These are phyloP conservation scores for Temnothorax nylanderi DNA, from an alignment of 1,140 invertebrate species.

Conservation along the genomic window DNA sequence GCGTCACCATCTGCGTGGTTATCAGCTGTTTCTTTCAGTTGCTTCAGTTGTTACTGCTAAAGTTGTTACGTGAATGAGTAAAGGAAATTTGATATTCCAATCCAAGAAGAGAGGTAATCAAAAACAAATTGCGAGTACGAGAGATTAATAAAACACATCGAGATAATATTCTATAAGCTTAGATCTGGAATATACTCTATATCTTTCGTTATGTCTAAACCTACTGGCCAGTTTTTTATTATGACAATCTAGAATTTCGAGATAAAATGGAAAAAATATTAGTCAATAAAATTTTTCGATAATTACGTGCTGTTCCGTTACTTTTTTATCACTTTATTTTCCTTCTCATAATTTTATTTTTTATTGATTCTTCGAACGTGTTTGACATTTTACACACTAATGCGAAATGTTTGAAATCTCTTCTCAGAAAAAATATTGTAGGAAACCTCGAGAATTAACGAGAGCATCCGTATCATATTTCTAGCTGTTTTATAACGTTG, in stretches of 20 bases:
- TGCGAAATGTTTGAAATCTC: background rate
- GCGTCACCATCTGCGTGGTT: too few relatives aligned
- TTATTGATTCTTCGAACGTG: background rate
- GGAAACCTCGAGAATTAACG: background rate
- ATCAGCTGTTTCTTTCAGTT: background rate
- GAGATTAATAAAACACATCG: background rate
- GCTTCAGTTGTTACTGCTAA: background rate
- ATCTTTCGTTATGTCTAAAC: background rate
- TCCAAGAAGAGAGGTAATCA: background rate
- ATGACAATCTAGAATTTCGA: background rate
- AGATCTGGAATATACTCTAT: background rate
- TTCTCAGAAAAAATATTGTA: background rate
- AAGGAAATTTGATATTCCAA: background rate
- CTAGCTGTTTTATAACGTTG: background rate
- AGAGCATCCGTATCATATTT: background rate
- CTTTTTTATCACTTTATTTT: background rate
- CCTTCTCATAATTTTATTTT: background rate
- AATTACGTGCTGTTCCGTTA: background rate
- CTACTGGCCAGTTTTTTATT: too few relatives aligned
- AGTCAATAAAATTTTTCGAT: background rate
- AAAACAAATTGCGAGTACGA: background rate
- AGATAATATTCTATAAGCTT: background rate
- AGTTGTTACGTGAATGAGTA: background rate
- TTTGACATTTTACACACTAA: background rate
- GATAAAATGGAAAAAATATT: background rate